Evolutionary conservation across 2,888 invertebrate genomes (phyloP).

Genomic region (Panorpa germanica): DNA sequence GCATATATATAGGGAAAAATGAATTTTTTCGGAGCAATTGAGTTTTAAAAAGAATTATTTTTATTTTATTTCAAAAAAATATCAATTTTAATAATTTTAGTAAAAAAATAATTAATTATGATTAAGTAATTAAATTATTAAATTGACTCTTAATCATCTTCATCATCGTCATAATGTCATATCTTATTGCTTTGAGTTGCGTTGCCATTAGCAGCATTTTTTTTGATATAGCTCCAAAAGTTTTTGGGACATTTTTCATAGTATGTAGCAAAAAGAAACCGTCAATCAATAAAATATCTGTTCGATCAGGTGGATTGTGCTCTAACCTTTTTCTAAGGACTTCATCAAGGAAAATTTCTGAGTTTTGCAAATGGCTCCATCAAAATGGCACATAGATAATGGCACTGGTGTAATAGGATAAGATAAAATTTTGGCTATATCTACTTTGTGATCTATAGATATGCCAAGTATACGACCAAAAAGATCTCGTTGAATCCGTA

Average conservation of each 20-base stretch:
- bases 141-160: no score
- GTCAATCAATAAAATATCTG: constrained; percentile 17
- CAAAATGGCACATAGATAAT: constrained; percentile 16
- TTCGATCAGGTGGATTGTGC: constrained; percentile 10
- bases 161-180: no score
- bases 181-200: no score
- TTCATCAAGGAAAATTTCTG: constrained; percentile 15
- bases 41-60: no score
- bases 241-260: constrained; percentile 16
- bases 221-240: constrained; percentile 16
- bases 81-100: no score
- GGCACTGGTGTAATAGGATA: constrained; percentile 17
- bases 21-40: no score
- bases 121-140: no score
- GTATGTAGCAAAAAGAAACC: constrained; percentile 17
- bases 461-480: constrained; percentile 16
- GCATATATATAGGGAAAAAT: no score
- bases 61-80: no score
- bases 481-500: constrained; percentile 15
- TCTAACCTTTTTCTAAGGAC: constrained; percentile 12
- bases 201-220: no score
- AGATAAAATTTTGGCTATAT: constrained; percentile 14
- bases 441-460: constrained; percentile 12
- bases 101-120: no score
- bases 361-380: constrained; percentile 16